Base-by-base conservation (phyloP, 2,797 vertebrate species). In the Adelosebastes latens region DNA sequence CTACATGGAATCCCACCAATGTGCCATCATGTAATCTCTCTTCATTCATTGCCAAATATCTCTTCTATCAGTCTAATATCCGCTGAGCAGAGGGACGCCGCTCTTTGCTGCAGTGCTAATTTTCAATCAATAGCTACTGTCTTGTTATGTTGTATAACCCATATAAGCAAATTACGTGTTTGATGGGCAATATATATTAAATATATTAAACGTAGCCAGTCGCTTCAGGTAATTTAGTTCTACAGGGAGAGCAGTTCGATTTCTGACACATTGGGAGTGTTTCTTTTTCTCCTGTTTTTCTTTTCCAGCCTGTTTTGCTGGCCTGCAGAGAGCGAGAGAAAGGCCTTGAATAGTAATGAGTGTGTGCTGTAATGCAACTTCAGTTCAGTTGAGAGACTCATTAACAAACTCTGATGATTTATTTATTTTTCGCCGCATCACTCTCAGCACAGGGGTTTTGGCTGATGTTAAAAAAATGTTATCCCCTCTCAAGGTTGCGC, bases 401-500 rank as follows among this genome's bases (percentile, higher is more conserved):
- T 91, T 89, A 88, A 88, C 73, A 82, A 89, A 87, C 67, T 68
- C 68, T 27, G 71, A 66, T 79, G 36, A 74, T 84, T 65, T 75
- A 16, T 29, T 72, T 67, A 32, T 64, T 59, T 61, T 61, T 70
- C 61, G 63, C 76, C n/a, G 34, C 80, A 83, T 88, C 76, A 87
- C 82, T 75, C 46, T 72, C 52, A 84, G 82, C 71, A 20, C 72
- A 68, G 55, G 65, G 53, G 39, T 84, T 87, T 84, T 81, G 77
- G 78, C 79, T 80, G 80, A 73, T 90, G 82, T 87, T 86, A 74
- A 78, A 31, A 46, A 3, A 5, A 2, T 31, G 32, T 69, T 76
- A 88, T 90, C 77, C 82, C 79, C 62, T 91, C 75, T 91, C 90
- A 92, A 93, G 89, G 90, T 93, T 88, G 90, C 9, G 66, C 84